A percentile compares a stretch with the other conserved stretches of the same genome.
phyloP scores from a whole-genome alignment of 2,113 vertebrate species.

The Entosphenus tridentatus region DNA sequence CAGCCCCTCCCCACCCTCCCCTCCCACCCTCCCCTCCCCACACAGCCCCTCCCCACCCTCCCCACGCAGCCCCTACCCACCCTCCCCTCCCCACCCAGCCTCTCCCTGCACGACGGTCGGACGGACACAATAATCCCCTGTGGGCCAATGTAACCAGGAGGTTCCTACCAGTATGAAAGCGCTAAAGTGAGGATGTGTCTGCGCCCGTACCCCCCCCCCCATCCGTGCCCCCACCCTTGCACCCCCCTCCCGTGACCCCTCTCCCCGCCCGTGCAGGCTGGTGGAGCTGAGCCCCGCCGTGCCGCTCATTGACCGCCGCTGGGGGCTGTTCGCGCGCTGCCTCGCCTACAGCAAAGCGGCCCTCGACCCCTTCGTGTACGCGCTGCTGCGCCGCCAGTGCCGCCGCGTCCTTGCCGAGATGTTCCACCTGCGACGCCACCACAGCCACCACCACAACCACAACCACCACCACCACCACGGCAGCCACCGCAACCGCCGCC shows the following conservation, averaged over 20 bases:
- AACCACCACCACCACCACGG: too few species aligned
- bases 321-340: slow-evolving; percentile 35
- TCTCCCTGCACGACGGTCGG: background rate
- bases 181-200: too few species aligned
- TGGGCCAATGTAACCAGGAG: too few species aligned
- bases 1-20: too few species aligned
- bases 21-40: background rate
- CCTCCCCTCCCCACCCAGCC: background rate
- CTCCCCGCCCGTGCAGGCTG: slow-evolving; percentile 23
- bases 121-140: too few species aligned
- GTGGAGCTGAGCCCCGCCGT: slow-evolving; percentile 30
- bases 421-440: too few species aligned
- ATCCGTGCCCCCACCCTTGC: background rate
- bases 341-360: slow-evolving; percentile 37
- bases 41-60: background rate
- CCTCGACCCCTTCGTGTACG: slow-evolving; percentile 34
- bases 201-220: background rate
- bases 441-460: too few species aligned
- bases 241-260: background rate
- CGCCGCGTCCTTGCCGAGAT: slow-evolving; percentile 26
- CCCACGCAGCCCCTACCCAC: background rate
- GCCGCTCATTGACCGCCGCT: slow-evolving; percentile 24
- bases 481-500: too few species aligned
- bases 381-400: slow-evolving; percentile 34
- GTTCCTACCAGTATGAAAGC: too few species aligned